phyloP scores from a whole-genome alignment of 2,888 invertebrate species.

The Acleris holmiana region DNA sequence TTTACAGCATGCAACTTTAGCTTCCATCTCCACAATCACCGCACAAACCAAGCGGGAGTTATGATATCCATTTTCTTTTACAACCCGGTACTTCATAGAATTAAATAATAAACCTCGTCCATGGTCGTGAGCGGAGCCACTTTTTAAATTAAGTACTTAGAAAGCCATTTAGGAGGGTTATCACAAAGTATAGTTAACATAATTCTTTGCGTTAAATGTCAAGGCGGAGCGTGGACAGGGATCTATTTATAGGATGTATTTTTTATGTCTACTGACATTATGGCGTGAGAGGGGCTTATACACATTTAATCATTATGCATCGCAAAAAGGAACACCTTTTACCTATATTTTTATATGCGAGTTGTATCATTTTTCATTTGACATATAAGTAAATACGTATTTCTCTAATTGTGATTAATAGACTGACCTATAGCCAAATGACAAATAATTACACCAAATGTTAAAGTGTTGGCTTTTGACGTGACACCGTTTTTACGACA shows the following conservation, averaged over 20 bases:
- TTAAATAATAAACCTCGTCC: constrained; percentile 23
- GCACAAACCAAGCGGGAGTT: constrained; percentile 11
- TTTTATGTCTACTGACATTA: neutral
- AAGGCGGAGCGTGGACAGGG: constrained; percentile 9
- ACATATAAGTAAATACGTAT: no score
- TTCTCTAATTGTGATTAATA: no score
- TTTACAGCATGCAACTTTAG: no score
- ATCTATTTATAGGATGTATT: constrained; percentile 1
- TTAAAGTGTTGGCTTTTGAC: no score
- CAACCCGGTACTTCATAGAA: constrained; percentile 19
- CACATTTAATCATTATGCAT: no score
- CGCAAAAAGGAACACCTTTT: no score
- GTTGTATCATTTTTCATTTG: no score
- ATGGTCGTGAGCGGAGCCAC: neutral
- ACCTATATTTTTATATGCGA: no score
- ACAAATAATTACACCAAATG: no score
- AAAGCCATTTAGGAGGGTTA: constrained; percentile 12
- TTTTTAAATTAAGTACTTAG: constrained; percentile 24
- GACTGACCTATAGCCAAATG: no score
- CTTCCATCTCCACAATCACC: no score
- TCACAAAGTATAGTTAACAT: constrained; percentile 5
- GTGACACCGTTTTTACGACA: no score
- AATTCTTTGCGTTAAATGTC: constrained; percentile 16
- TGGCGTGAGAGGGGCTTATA: neutral
- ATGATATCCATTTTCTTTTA: constrained; percentile 28